Evolutionary conservation across 1,140 invertebrate genomes (phyloP).

Genomic region (Leguminivora glycinivorella): DNA sequence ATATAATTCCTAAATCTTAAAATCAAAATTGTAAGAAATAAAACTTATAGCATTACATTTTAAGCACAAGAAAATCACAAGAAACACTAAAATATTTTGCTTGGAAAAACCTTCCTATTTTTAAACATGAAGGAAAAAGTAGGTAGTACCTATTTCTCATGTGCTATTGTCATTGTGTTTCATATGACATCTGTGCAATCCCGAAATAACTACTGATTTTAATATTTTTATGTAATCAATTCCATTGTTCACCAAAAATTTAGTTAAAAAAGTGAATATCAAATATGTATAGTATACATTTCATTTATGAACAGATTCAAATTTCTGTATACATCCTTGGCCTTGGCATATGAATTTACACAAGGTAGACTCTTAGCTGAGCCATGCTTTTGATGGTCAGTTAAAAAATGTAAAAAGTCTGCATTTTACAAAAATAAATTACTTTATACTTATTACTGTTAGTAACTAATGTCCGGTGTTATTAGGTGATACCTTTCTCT

Average conservation of each 20-base stretch:
- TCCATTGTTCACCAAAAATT: background rate
- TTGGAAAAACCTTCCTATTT: no score
- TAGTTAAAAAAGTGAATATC: slow-evolving; percentile 19
- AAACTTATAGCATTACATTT: no score
- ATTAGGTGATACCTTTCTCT: background rate
- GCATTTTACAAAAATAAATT: background rate
- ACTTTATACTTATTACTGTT: slow-evolving; percentile 21
- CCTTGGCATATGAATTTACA: background rate
- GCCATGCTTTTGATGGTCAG: background rate
- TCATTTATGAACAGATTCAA: background rate
- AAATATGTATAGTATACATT: no score
- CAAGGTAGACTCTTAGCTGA: background rate
- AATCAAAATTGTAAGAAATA: no score
- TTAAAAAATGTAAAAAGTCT: background rate
- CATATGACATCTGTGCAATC: background rate
- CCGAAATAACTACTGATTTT: background rate
- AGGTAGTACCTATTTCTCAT: no score
- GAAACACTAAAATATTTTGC: no score
- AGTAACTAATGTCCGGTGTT: slow-evolving; percentile 7
- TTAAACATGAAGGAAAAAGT: no score
- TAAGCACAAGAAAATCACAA: no score
- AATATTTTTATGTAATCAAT: background rate
- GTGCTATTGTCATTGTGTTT: background rate
- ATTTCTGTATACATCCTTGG: slow-evolving; percentile 3
- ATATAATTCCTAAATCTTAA: background rate